These are phyloP conservation scores for Mormyrops boulengeri DNA, from an alignment of 2,797 vertebrate species.

Conservation along the genomic window DNA sequence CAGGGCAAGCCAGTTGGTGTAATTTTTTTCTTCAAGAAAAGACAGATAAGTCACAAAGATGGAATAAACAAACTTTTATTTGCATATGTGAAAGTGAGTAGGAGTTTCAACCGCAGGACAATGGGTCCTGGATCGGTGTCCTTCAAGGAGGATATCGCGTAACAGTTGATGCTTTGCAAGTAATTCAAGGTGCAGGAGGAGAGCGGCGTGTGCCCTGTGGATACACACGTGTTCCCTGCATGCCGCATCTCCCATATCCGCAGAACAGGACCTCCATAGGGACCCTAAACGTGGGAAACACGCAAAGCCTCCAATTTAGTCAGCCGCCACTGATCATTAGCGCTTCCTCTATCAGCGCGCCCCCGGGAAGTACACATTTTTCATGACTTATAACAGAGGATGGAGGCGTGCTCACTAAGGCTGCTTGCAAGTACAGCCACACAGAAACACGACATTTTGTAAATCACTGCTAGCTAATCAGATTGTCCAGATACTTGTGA, in stretches of 20 bases:
- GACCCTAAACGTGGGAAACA: background rate
- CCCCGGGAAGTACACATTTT: background rate
- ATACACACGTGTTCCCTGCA: background rate
- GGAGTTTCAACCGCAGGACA: background rate
- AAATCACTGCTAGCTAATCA: background rate
- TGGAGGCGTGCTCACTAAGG: background rate
- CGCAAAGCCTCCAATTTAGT: background rate
- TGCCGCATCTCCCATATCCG: background rate
- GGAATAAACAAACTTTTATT: background rate
- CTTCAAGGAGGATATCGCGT: background rate
- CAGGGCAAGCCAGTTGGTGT: background rate
- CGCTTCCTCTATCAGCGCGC: background rate
- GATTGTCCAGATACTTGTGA: background rate
- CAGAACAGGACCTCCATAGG: background rate
- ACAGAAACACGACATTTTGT: background rate
- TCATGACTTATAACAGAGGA: background rate
- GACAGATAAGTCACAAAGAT: background rate
- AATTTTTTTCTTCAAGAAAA: background rate
- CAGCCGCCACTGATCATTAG: background rate
- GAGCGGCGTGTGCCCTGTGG: background rate
- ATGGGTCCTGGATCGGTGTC: background rate
- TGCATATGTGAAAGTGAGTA: background rate
- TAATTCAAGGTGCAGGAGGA: background rate
- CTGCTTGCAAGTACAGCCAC: background rate
- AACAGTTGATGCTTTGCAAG: background rate